phyloP scores from a whole-genome alignment of 1,140 invertebrate genomes.

The Heliothis virescens region DNA sequence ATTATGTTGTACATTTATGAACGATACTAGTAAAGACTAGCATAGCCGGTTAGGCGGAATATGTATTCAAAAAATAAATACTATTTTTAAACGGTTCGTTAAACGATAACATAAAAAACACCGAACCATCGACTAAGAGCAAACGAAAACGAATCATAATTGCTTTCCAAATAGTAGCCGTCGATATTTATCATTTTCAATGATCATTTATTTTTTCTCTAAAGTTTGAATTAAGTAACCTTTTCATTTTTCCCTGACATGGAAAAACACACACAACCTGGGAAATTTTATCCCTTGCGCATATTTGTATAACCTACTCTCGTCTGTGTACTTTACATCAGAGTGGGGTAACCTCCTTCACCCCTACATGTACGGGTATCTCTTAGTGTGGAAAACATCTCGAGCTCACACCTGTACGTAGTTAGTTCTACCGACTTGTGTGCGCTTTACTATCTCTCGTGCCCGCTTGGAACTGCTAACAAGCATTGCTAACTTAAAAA shows the following conservation, averaged over 20 bases:
- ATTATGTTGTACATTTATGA: background rate
- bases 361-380: slow-evolving; percentile 27
- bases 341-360: slow-evolving; percentile 49
- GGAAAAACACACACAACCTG: slow-evolving; percentile 25
- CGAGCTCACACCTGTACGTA: slow-evolving; percentile 42
- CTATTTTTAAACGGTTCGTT: slow-evolving; percentile 31
- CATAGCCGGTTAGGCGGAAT: background rate
- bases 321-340: slow-evolving; percentile 54
- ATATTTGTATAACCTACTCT: slow-evolving; percentile 48
- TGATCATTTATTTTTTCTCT: slow-evolving; percentile 17
- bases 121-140: background rate
- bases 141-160: slow-evolving; percentile 11
- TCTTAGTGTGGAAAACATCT: slow-evolving; percentile 48
- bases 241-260: slow-evolving; percentile 37
- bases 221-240: background rate
- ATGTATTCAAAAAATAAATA: background rate
- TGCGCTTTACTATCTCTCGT: slow-evolving; percentile 41
- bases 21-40: background rate
- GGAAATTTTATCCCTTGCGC: slow-evolving; percentile 46
- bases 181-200: slow-evolving; percentile 37
- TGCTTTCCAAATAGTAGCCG: slow-evolving; percentile 29
- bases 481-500: slow-evolving; percentile 46
- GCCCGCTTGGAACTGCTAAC: slow-evolving; percentile 36
- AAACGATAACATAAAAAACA: slow-evolving; percentile 32
- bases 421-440: slow-evolving; percentile 48